Percentiles rank a stretch among this genome's conserved stretches.
These are phyloP conservation scores for Eulemur coronatus DNA, from an alignment of 2,797 vertebrate species.

Conservation along the genomic window DNA sequence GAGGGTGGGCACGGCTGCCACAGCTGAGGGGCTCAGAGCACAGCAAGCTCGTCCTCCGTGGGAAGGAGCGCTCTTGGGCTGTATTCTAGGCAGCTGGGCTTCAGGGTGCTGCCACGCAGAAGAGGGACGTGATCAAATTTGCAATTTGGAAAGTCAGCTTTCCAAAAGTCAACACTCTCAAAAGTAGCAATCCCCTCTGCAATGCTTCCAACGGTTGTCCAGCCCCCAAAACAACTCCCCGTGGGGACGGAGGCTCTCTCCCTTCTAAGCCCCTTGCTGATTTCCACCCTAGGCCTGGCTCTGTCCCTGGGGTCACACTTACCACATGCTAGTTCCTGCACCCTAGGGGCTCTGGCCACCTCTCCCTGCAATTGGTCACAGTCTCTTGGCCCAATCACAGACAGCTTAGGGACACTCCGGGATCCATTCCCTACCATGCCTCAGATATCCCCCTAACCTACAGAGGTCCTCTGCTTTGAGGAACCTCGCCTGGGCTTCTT, in stretches of 20 bases:
- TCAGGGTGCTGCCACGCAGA: background rate
- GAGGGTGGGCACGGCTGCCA: background rate
- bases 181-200: background rate
- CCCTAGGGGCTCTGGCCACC: background rate
- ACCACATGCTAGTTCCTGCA: background rate
- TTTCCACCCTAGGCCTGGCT: background rate
- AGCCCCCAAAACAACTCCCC: background rate
- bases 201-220: background rate
- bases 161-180: background rate
- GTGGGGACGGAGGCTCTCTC: background rate
- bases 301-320: background rate
- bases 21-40: accelerated
- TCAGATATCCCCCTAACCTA: background rate
- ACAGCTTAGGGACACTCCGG: background rate
- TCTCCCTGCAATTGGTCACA: background rate
- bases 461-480: background rate
- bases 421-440: background rate
- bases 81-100: background rate
- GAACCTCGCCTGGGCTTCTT: no score
- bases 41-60: background rate
- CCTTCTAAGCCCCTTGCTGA: background rate
- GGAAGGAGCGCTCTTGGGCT: background rate
- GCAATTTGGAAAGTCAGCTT: background rate
- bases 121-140: background rate
- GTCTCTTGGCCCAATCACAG: background rate